Evolutionary conservation across 2,113 vertebrate genomes (phyloP), one percentile per base, ranked within the genome.

Genomic region (Aramus guarauna): DNA sequence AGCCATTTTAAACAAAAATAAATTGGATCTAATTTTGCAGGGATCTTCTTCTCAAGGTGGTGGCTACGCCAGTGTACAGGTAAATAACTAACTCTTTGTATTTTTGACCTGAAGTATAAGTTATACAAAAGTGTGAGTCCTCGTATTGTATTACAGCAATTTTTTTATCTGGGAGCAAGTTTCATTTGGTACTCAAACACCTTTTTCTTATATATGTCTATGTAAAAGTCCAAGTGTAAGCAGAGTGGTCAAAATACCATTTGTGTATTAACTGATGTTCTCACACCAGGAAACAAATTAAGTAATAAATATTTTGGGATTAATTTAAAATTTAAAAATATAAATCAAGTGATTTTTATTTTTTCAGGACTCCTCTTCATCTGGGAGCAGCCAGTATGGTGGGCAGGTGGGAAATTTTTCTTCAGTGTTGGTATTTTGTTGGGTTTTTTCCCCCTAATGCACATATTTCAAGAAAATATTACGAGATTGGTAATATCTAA

Each of bases 1-100:
- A 94, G 37, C 12, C 30, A 30, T 74, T 75, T 87, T 37, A 68
- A 86, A 85, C 26, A 78, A 74, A 92, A 92, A 71, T 59, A 56
- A 71, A 75, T 30, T 20, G 4, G 0, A 4, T 85, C 27, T 92
- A 2, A 30, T 67, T 92, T 91, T 94, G 23, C 84, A 97, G 96
- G 95, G 95, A 9, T 96, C 90, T 13, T 95, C 88, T 85, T 97
- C 85, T 91, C 92, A 96, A 95, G 45, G 93, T 62, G 94, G 96
- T 71, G 29, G 95, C 58, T 94, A 94, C 53, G 87, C 92, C 7
- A n/a, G 84, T 67, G 89, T 80, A 64, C 96, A 91, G 94, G 96
- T 96, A 95, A 89, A 62, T 86, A 21, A 21, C 5, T 69, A 63
- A 71, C 52, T 56, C 8, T 62, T 64, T 68, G 4, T 58, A 17